Base-by-base conservation (phyloP, 2,113 vertebrate species). In the Callorhinus ursinus region DNA sequence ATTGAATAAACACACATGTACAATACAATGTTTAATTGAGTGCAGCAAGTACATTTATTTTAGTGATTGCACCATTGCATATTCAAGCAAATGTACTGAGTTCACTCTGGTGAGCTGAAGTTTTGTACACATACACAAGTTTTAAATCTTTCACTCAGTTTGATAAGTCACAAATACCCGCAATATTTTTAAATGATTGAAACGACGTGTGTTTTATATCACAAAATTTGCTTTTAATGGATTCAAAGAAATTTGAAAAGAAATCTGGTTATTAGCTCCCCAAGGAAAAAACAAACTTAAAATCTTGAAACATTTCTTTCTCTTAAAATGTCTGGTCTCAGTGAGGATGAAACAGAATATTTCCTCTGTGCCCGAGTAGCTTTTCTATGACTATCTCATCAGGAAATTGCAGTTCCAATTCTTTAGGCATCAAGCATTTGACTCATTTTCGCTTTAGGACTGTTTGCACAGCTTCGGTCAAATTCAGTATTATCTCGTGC, bases 1-100 rank as follows among this genome's bases (percentile, higher is more conserved):
- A 97, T 95, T 97, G 97, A 97, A 98, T 98, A 98, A 98, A 98
- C 97, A 98, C 98, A 98, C 97, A 97, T 97, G 96, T 96, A 97
- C 97, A 97, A 96, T 98, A 96, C 94, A 97, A 97, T 97, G 97
- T 77, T 97, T 98, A 98, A 97, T 98, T 98, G 97, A 98, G 97
- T 98, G 98, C 97, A 98, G 97, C 97, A 98, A 98, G 97, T 93
- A 95, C 96, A 98, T 98, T 98, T 98, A 97, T 98, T 97, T 97
- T 96, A 90, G 97, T 96, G 98, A 97, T 76, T 97, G 96, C 96
- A 98, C 96, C 97, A 91, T 79, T 97, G 96, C 95, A 90, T 97
- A 96, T 95, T 86, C 90, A 95, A 88, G 92, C 57, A 84, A 97
- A 96, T 22, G 72, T 82, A 46, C 46, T 36, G 49, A 33, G 51